phyloP scores from a whole-genome alignment of 2,113 vertebrate species.

The Zosterops lateralis region DNA sequence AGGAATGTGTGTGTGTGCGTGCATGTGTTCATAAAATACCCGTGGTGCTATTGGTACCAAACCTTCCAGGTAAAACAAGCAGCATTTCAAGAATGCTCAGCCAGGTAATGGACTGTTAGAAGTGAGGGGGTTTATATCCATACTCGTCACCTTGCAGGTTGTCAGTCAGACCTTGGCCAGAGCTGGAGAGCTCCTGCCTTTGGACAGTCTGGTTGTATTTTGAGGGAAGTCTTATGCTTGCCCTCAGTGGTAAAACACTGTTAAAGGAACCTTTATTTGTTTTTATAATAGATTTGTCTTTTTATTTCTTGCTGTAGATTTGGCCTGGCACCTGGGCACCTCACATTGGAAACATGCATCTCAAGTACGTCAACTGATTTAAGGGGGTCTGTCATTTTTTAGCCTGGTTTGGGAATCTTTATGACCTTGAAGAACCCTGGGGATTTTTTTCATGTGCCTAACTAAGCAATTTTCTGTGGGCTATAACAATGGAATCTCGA shows the following conservation, averaged over 20 bases:
- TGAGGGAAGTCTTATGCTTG: not conserved
- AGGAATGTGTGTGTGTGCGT: not conserved
- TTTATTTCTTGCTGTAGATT: slow-evolving; percentile 87
- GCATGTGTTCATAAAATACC: not conserved
- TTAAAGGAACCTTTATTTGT: slow-evolving; percentile 61
- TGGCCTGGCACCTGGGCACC: slow-evolving; percentile 99
- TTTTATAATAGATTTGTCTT: slow-evolving; percentile 70
- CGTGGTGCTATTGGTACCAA: fast-evolving
- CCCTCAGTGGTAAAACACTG: not conserved
- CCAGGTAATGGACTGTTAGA: not conserved
- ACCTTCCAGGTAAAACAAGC: not conserved
- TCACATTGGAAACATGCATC: slow-evolving; percentile 97
- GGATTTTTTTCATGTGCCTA: slow-evolving; percentile 89
- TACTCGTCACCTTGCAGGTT: not conserved
- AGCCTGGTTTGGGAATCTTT: slow-evolving; percentile 75
- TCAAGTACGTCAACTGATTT: slow-evolving; percentile 99
- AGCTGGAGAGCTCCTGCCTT: not conserved
- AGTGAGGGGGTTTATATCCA: not conserved
- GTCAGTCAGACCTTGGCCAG: not conserved
- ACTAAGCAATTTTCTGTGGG: slow-evolving; percentile 84
- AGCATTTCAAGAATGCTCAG: not conserved
- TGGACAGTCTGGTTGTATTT: not conserved
- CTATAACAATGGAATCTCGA: slow-evolving; percentile 78
- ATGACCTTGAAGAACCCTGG: slow-evolving; percentile 76
- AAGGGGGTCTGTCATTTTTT: slow-evolving; percentile 75